phyloP scores from a whole-genome alignment of 2,888 invertebrate genomes.

The Phania funesta region DNA sequence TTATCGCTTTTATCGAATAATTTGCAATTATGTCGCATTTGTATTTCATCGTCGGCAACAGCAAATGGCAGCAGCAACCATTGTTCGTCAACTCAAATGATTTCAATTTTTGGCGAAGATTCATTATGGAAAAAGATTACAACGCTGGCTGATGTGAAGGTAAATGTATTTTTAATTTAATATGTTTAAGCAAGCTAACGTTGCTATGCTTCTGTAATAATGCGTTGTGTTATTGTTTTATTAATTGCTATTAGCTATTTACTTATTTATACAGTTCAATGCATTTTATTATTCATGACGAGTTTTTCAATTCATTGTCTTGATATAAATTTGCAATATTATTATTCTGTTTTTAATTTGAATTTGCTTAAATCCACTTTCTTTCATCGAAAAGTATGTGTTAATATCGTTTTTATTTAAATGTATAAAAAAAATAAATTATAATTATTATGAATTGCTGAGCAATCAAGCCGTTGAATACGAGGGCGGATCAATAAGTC shows the following conservation, averaged over 20 bases:
- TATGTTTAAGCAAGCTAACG: not conserved
- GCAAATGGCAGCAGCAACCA: slow-evolving; percentile 65
- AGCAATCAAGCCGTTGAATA: too few relatives aligned
- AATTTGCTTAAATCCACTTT: slow-evolving; percentile 1
- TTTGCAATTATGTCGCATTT: slow-evolving; percentile 79
- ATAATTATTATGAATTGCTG: too few relatives aligned
- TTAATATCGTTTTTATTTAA: too few relatives aligned
- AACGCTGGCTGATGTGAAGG: slow-evolving; percentile 79
- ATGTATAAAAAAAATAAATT: too few relatives aligned
- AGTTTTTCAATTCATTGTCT: slow-evolving; percentile 25
- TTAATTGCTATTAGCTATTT: not conserved
- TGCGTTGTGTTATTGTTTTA: not conserved
- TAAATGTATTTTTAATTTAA: slow-evolving; percentile 61
- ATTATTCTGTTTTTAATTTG: not conserved
- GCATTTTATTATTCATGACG: slow-evolving; percentile 36
- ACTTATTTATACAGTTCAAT: slow-evolving; percentile 35
- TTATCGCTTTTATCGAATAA: slow-evolving; percentile 63
- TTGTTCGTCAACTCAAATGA: slow-evolving; percentile 77
- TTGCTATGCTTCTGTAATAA: not conserved
- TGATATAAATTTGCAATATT: not conserved
- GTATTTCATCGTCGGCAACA: slow-evolving; percentile 74
- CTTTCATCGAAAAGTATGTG: too few relatives aligned
- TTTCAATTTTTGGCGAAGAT: slow-evolving; percentile 80
- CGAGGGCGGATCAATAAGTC: too few relatives aligned
- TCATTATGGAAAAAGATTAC: slow-evolving; percentile 79